These are phyloP conservation scores for Rallus crepitans DNA, from an alignment of 2,797 vertebrate species.

Conservation along the genomic window DNA sequence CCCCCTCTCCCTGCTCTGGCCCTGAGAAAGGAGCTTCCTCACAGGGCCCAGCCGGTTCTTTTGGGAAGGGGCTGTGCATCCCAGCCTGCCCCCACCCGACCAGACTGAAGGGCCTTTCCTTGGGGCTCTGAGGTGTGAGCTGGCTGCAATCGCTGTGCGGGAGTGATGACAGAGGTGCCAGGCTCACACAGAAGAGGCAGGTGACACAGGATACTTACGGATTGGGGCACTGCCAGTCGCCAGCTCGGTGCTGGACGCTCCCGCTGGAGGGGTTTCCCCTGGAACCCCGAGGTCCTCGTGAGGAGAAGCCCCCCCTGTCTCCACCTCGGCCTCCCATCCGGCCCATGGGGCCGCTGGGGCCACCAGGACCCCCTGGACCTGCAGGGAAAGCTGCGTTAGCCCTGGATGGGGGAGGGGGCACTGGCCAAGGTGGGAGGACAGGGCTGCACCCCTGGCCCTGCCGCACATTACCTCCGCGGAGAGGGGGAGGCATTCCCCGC, in stretches of 20 bases:
- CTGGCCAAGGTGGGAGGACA: rapidly evolving
- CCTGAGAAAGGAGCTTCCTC: rapidly evolving
- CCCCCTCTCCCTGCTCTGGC: not conserved
- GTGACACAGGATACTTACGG: constrained; percentile 83
- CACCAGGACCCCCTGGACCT: constrained; percentile 60
- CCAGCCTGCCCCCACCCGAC: not conserved
- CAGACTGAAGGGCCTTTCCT: too few relatives aligned
- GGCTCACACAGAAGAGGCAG: not conserved
- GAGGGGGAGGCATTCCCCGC: constrained; percentile 87
- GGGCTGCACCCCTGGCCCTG: rapidly evolving
- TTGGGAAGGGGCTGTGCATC: not conserved
- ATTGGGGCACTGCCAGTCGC: constrained; percentile 98
- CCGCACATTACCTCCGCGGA: constrained; percentile 87
- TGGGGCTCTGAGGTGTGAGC: rapidly evolving
- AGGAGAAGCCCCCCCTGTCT: constrained; percentile 91
- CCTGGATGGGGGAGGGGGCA: rapidly evolving
- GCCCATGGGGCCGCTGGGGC: constrained; percentile 89
- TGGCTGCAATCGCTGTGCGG: rapidly evolving
- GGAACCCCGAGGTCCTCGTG: constrained; percentile 91
- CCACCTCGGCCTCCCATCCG: constrained; percentile 89
- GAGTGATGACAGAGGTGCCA: rapidly evolving
- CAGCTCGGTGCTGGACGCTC: constrained; percentile 95
- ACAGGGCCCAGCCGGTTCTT: rapidly evolving
- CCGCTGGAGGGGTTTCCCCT: constrained; percentile 89
- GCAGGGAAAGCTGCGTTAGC: not conserved